Evolutionary conservation across 2,797 vertebrate species (phyloP), one percentile per base, ranked within the genome.

Genomic region (Gadopsis bispinosus): DNA sequence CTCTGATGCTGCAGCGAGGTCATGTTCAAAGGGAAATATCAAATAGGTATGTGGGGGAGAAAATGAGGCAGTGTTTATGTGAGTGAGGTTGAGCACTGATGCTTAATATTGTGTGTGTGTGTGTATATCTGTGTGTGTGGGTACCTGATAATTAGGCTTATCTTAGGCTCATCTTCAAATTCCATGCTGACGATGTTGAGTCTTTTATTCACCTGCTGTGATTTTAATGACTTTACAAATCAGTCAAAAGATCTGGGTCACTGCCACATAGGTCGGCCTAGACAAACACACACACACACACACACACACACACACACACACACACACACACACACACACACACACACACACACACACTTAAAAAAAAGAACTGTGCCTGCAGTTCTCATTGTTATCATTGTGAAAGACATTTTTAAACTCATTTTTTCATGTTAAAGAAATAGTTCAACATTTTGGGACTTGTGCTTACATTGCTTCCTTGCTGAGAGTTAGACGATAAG

Each of bases 201-300:
- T 53, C 55, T 80, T 83, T 83, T 79, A 79, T 80, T 83, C 66
- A 13, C 82, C 65, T 51, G 43, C 80, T 83, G 87, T 67, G 80
- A 79, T 83, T 91, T 83, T 83, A 90, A 91, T 87, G 85, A 89
- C 83, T 89, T 84, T 77, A 62, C 83, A 79, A 91, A 91, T 91
- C 83, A 84, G 88, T 89, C 76, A 81, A 70, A 89, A 39, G 67
- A 83, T 87, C 67, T 79, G 73, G 75, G 81, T 88, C 86, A 70
- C 71, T 82, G 79, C 82, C 77, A 65, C 73, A 79, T 79, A 86
- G 86, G 81, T 92, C 69, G 62, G 68, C 41, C 48, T 53, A 54
- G 22, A 85, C 75, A 66, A 7, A 45, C 79, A 80, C 22, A 26
- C 11, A 9, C 59, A 48, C 51, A 35, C 33, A 64, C 71, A 45